Evolutionary conservation across 2,113 vertebrate species (phyloP).

Genomic region (Panurus biarmicus): DNA sequence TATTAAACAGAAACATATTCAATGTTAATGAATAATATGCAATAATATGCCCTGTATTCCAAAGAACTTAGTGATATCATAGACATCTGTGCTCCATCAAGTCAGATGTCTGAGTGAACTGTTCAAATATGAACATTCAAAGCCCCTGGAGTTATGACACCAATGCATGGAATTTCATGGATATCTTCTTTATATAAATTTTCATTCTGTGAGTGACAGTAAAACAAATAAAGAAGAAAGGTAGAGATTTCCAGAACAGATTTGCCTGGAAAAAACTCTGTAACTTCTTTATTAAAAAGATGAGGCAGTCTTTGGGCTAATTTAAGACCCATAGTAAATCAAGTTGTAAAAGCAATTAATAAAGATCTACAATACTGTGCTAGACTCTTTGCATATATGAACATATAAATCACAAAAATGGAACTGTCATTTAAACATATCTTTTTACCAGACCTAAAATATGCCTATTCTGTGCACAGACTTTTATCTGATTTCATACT

Average conservation of each 20-base stretch:
- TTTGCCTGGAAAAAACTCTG: background rate
- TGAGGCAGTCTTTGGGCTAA: background rate
- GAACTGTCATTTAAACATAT: background rate
- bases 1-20: constrained; percentile 22
- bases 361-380: background rate
- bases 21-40: background rate
- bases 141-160: constrained; percentile 22
- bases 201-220: constrained; percentile 9
- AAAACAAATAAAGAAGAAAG: constrained; percentile 47
- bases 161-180: constrained; percentile 38
- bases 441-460: background rate
- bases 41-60: background rate
- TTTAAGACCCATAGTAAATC: background rate
- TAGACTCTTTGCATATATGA: background rate
- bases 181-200: constrained; percentile 15
- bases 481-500: background rate
- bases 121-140: background rate
- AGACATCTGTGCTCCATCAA: constrained; percentile 51
- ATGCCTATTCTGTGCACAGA: background rate
- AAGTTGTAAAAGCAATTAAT: constrained; percentile 9
- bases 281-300: constrained; percentile 2
- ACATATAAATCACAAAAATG: background rate
- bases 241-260: background rate
- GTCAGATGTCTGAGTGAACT: background rate
- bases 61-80: background rate